These are phyloP conservation scores for Brachionus asplanchnoidis DNA, from an alignment of 1,140 invertebrate species.

Conservation along the genomic window DNA sequence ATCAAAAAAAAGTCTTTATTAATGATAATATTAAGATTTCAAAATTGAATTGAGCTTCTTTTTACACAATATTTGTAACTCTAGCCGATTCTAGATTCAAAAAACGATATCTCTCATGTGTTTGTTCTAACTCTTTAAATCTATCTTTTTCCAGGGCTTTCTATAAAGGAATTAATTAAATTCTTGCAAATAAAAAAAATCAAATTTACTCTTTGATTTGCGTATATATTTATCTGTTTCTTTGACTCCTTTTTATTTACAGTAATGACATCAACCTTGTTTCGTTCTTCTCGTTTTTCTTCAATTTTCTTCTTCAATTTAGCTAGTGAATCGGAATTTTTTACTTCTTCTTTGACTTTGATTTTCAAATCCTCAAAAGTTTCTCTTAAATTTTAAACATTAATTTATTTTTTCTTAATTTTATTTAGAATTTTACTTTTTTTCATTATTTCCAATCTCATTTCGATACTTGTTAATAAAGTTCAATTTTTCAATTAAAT, in stretches of 20 bases:
- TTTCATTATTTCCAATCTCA: background rate
- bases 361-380: background rate
- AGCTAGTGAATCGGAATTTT: constrained; percentile 20
- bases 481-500: constrained; percentile 29
- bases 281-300: background rate
- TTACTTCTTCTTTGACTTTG: background rate
- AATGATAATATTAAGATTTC: background rate
- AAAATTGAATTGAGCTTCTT: background rate
- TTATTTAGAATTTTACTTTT: background rate
- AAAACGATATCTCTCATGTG: constrained; percentile 33
- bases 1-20: too few relatives aligned
- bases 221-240: constrained; percentile 16
- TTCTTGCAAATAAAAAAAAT: background rate
- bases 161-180: background rate
- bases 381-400: background rate
- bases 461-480: constrained; percentile 24
- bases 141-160: constrained; percentile 6
- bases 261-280: background rate
- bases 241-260: constrained; percentile 22
- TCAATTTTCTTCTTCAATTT: constrained; percentile 33
- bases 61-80: constrained; percentile 8
- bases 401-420: background rate
- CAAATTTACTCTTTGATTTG: constrained; percentile 18
- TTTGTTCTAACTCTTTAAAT: constrained; percentile 36
- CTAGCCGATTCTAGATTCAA: constrained; percentile 14